Percentiles rank a stretch among this genome's conserved stretches.
phyloP scores from a whole-genome alignment of 2,888 invertebrate genomes.

The Heliconius ethilla region DNA sequence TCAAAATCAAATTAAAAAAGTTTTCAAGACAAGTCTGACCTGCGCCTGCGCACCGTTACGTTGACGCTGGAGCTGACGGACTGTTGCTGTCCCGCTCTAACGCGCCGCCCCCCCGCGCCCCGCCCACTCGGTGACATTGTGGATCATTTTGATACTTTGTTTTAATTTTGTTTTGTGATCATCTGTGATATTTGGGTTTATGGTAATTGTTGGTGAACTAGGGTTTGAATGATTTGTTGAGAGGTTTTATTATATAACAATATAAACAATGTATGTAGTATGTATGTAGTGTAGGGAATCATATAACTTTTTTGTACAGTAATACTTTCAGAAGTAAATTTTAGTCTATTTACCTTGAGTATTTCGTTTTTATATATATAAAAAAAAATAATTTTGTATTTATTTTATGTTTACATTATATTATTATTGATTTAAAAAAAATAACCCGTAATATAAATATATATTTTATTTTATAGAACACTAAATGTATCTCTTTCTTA shows the following conservation, averaged over 20 bases:
- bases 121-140: slow-evolving; percentile 65
- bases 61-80: slow-evolving; percentile 48
- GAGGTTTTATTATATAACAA: neutral
- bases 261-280: too few relatives aligned
- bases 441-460: neutral
- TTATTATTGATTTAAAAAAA: too few relatives aligned
- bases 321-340: neutral
- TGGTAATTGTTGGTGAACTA: neutral
- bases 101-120: slow-evolving; percentile 54
- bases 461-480: neutral
- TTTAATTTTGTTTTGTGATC: slow-evolving; percentile 1
- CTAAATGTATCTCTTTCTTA: neutral
- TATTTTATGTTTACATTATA: too few relatives aligned
- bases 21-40: slow-evolving; percentile 58
- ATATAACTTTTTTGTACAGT: neutral
- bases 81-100: slow-evolving; percentile 57
- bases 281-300: too few relatives aligned
- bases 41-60: slow-evolving; percentile 67
- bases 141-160: slow-evolving; percentile 64
- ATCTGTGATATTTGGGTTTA: neutral
- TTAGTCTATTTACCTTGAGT: neutral
- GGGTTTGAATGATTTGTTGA: neutral
- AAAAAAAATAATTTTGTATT: neutral
- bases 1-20: slow-evolving; percentile 67
- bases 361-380: neutral